Evolutionary conservation across 1,140 invertebrate genomes (phyloP).

Genomic region (Lepidurus couesii): DNA sequence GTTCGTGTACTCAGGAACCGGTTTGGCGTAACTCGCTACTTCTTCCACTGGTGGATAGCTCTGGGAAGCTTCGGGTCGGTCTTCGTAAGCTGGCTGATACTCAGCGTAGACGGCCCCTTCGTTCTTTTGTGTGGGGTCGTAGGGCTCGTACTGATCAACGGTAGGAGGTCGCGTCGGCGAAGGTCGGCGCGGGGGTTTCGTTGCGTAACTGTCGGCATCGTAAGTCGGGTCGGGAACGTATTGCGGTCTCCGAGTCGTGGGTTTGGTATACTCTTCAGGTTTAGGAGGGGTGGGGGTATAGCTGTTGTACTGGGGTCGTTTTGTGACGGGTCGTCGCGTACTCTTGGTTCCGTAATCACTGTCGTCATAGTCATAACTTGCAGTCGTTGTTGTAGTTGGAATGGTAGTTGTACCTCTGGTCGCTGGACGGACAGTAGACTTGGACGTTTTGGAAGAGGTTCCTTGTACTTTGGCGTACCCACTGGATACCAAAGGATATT

Average conservation of each 20-base stretch:
- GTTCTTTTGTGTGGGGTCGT: not conserved
- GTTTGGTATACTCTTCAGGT: conserved; percentile 1
- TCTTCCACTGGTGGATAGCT: not conserved
- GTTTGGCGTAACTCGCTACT: not conserved
- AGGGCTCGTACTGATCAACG: not conserved
- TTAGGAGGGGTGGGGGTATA: not conserved
- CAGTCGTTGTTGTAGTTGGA: conserved; percentile 21
- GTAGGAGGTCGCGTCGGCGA: not conserved
- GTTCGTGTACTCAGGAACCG: not conserved
- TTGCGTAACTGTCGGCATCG: conserved; percentile 16
- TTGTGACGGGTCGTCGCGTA: not conserved
- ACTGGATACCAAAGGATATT: conserved; percentile 33
- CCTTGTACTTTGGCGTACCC: conserved; percentile 34
- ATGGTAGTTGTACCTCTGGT: conserved; percentile 8
- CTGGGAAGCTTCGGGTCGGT: not conserved
- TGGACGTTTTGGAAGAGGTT: conserved; percentile 11
- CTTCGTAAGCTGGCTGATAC: not conserved
- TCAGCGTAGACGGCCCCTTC: not conserved
- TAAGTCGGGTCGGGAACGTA: not conserved
- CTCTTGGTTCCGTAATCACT: conserved; percentile 1
- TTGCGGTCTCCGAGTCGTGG: conserved; percentile 15
- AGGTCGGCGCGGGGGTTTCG: not conserved
- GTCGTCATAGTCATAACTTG: conserved; percentile 23
- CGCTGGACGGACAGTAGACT: not conserved
- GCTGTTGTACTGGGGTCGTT: conserved; percentile 26